Percentiles rank a stretch among this genome's conserved stretches.
phyloP scores from a whole-genome alignment of 2,797 vertebrate genomes.

The Scyliorhinus canicula region DNA sequence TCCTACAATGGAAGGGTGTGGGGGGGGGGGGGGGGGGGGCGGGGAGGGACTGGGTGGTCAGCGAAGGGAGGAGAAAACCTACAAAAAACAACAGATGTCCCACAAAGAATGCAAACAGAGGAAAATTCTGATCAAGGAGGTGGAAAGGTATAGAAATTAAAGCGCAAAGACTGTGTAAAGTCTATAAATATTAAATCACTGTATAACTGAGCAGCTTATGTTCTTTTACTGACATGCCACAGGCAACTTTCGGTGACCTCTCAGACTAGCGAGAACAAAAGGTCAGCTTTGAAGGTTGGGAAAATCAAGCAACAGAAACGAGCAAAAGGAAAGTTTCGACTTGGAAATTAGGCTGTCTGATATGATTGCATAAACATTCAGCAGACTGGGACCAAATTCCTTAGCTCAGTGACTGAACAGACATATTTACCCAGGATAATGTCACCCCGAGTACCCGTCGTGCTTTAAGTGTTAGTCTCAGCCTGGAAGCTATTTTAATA shows the following conservation, averaged over 20 bases:
- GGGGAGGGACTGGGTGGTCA: no score
- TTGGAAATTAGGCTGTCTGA: not conserved
- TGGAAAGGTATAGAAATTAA: not conserved
- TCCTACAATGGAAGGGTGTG: no score
- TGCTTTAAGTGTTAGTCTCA: not conserved
- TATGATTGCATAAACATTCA: not conserved
- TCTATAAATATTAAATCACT: slow-evolving; percentile 8
- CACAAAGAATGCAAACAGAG: not conserved
- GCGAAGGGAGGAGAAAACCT: not conserved
- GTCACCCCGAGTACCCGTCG: no score
- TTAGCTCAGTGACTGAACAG: not conserved
- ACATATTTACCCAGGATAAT: not conserved
- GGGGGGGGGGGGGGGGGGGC: no score
- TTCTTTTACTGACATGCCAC: not conserved
- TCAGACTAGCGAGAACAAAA: not conserved
- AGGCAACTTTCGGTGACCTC: not conserved
- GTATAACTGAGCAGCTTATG: not conserved
- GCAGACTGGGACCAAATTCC: not conserved
- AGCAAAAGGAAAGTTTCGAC: not conserved
- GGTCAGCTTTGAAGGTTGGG: not conserved
- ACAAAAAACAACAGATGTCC: slow-evolving; percentile 15
- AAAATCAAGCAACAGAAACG: not conserved
- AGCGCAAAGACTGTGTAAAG: not conserved
- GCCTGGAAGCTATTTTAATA: not conserved
- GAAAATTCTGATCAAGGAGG: not conserved